Base-by-base conservation (phyloP, 53 echinoderm and acorn worm genomes). In the Temnopleurus reevesii region DNA sequence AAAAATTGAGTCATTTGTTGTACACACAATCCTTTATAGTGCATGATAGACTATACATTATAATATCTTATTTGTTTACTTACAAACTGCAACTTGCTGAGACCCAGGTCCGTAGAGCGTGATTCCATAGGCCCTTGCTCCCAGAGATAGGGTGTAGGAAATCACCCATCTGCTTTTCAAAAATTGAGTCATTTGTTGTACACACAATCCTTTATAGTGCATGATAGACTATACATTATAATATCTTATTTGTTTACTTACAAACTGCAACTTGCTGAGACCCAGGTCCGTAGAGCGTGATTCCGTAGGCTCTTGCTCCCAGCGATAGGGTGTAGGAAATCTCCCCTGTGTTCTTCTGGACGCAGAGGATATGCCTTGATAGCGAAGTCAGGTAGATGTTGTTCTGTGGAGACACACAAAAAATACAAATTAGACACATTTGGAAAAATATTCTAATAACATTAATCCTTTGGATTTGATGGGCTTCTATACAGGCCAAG, bases 111-210 rank as follows among this genome's bases (percentile, higher is more conserved):
- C 95, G 63, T 93, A 93, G 3, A 91, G 77, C 12, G 71, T 93
- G 17, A 95, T 45, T 19, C 95, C 94, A 89, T 85, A 94, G 2
- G 96, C 95, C 51, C 95, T 80, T 71, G 93, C 89, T 23, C 95
- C 91, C 0, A 93, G 57, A n/a, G 89, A 91, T 2, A 96, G 77
- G 54, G 90, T 77, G 76, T 93, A 94, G 86, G 15, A 12, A 49
- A 49, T 12, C 15, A 49, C 9, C 49, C 15, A 15, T 49, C 9
- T 0, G 15, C 15, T 12, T 49, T 12, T 49, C 49, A 49, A 49
- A 12, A 0, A 49, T 12, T 49, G 0, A 1, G 15, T 49, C 0
- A 49, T 0, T 49, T 49, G 15, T 12, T 49, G 9, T 1, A 1
- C 9, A 49, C 49, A 49, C 1, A 49, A 49, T 49, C 49, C 9